phyloP scores from a whole-genome alignment of 2,888 invertebrate genomes.

The Glyphotaelius pellucidus region DNA sequence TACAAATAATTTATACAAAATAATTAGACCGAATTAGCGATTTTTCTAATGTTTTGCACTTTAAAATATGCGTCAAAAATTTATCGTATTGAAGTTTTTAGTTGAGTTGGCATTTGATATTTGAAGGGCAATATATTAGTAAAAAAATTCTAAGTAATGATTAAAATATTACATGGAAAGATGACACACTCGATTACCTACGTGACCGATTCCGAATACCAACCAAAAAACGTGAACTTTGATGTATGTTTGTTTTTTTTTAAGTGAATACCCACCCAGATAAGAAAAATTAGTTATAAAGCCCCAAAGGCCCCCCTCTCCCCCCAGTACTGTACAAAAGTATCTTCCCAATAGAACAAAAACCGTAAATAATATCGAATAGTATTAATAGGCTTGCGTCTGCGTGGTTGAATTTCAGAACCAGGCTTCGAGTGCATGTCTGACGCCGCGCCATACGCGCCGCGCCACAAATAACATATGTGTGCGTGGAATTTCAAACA shows the following conservation, averaged over 20 bases:
- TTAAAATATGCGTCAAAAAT: background rate
- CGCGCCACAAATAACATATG: no score
- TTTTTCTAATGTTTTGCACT: background rate
- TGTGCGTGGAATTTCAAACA: no score
- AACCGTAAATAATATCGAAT: no score
- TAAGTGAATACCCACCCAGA: no score
- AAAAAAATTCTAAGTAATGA: background rate
- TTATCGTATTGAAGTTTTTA: background rate
- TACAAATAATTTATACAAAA: background rate
- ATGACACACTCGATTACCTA: background rate
- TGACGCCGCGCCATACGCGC: no score
- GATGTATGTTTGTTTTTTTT: background rate
- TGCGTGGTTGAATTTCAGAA: no score
- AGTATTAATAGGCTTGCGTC: no score
- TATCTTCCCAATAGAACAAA: no score
- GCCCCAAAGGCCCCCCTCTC: no score
- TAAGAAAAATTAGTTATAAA: no score
- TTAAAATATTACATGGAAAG: background rate
- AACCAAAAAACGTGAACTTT: background rate
- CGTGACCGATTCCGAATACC: background rate
- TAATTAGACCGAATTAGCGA: background rate
- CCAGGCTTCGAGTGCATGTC: no score
- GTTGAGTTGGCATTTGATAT: background rate
- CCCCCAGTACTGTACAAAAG: no score
- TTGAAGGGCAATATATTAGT: background rate